These are phyloP conservation scores for Labeo catla DNA, from an alignment of 2,113 vertebrate species.

Conservation along the genomic window DNA sequence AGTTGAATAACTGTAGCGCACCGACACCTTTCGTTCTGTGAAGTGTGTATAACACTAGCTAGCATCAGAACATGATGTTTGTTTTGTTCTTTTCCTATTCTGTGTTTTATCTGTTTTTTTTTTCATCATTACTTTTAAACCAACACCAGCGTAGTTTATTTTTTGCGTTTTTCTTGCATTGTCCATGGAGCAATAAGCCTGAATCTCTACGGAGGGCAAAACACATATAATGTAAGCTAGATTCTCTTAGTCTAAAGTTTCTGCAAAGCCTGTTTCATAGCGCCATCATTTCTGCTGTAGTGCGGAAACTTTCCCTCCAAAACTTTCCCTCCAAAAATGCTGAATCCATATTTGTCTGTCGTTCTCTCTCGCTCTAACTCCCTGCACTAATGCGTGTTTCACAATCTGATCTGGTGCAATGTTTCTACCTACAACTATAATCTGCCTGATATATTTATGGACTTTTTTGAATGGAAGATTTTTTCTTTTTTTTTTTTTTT, in stretches of 20 bases:
- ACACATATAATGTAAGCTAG: slow-evolving; percentile 10
- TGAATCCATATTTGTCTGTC: not conserved
- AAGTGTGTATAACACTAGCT: slow-evolving; percentile 23
- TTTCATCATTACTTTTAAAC: not conserved
- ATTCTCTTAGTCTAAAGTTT: not conserved
- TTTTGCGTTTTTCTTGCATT: not conserved
- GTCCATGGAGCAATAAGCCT: slow-evolving; percentile 34
- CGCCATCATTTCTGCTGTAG: slow-evolving; percentile 3
- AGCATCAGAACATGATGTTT: not conserved
- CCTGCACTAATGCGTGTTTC: slow-evolving; percentile 74
- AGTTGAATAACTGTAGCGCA: slow-evolving; percentile 19
- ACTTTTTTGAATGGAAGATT: slow-evolving; percentile 48
- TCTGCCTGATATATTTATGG: slow-evolving; percentile 55
- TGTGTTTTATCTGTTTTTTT: not conserved
- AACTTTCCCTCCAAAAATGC: not conserved
- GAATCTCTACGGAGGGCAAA: slow-evolving; percentile 1
- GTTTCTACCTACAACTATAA: slow-evolving; percentile 58
- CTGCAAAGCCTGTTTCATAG: not conserved
- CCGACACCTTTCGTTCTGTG: slow-evolving; percentile 13
- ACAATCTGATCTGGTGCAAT: slow-evolving; percentile 73
- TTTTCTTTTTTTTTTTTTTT: not conserved
- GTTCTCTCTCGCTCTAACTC: slow-evolving; percentile 18
- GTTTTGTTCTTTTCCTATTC: not conserved
- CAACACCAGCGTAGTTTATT: slow-evolving; percentile 14
- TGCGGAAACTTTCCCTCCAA: slow-evolving; percentile 7